Conservation (phyloP, 2,113 vertebrate genomes). For the Oxyura jamaicensis region DNA sequence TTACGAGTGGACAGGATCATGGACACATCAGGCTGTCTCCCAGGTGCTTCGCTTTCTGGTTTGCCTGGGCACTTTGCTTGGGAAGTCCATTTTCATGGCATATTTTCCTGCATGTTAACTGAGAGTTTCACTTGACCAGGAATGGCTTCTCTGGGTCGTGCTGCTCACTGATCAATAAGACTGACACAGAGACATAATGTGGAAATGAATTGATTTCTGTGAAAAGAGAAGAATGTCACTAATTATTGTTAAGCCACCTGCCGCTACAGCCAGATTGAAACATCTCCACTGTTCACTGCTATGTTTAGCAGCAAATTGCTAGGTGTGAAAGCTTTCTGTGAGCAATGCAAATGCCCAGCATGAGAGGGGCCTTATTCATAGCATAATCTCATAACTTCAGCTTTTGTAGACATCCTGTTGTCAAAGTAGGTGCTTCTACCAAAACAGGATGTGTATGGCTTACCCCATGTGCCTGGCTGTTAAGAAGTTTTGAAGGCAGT, state of each 20-base stretch:
- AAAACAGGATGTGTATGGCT: neutral
- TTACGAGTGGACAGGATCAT: neutral
- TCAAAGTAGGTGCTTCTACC: neutral
- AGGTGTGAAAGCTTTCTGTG: neutral
- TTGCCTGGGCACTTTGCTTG: neutral
- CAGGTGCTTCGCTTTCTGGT: neutral
- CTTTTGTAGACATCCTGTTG: neutral
- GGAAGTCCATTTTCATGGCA: accelerated
- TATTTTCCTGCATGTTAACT: neutral
- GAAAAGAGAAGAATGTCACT: neutral
- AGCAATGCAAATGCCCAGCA: neutral
- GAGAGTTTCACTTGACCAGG: neutral
- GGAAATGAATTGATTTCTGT: neutral
- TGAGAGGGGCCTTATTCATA: neutral
- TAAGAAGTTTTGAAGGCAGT: neutral
- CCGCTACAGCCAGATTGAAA: neutral
- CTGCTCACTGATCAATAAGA: neutral
- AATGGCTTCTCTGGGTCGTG: neutral
- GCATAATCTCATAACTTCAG: neutral
- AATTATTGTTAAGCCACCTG: slow-evolving; percentile 16
- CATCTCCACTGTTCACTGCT: neutral
- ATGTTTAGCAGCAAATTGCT: neutral
- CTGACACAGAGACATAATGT: neutral
- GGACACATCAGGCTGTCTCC: neutral
- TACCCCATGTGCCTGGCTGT: neutral